Conservation (phyloP, 2,113 vertebrate species). For the Rostratula benghalensis region DNA sequence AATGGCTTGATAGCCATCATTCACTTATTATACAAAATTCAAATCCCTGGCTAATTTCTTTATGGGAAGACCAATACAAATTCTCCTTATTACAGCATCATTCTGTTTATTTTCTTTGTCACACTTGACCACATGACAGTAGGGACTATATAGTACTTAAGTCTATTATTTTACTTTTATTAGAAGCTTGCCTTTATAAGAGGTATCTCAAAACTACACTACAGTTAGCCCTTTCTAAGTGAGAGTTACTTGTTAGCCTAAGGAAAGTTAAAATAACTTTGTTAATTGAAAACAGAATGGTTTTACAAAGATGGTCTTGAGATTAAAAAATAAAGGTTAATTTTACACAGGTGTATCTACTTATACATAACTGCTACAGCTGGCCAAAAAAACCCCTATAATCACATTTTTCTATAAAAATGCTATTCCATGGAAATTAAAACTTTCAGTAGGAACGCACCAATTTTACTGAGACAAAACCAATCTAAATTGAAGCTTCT, state of each 20-base stretch:
- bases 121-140: not conserved
- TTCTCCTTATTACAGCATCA: not conserved
- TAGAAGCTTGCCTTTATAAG: not conserved
- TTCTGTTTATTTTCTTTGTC: not conserved
- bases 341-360: not conserved
- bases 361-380: not conserved
- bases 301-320: not conserved
- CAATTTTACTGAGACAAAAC: not conserved
- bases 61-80: not conserved
- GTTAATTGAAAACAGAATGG: not conserved
- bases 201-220: not conserved
- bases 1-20: not conserved
- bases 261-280: not conserved
- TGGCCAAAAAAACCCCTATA: not conserved
- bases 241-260: not conserved
- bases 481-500: not conserved
- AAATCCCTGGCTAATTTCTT: not conserved
- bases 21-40: not conserved
- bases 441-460: not conserved
- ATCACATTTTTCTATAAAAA: not conserved
- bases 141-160: not conserved
- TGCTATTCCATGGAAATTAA: not conserved
- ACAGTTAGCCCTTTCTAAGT: not conserved
- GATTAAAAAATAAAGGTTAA: not conserved
- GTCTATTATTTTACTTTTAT: not conserved